Base-by-base conservation (phyloP, 2,113 vertebrate genomes). In the Campylomormyrus numenius region DNA sequence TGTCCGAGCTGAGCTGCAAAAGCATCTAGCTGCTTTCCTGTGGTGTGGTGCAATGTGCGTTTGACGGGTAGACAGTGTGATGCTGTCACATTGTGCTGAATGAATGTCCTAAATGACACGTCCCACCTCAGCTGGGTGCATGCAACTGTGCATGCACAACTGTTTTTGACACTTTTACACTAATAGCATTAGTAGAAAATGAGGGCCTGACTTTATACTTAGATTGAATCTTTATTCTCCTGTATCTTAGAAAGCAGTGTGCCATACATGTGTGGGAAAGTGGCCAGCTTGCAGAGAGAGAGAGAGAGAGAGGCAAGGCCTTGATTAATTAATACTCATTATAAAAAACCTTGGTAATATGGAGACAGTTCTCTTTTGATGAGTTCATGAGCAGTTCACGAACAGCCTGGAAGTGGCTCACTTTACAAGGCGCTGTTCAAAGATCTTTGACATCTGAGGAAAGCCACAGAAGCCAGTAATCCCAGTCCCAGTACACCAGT, bases 381-480 rank as follows among this genome's bases (percentile, higher is more conserved):
- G 97, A 97, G 97, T 98, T 99, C 97, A 97, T 97, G 97, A 98
- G 96, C 97, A 97, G 97, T 97, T 98, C 97, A 95, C 93, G 94
- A 94, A 94, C 96, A 95, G 96, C 95, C 94, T 94, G 96, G 96
- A 97, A 97, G 97, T 96, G 96, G 96, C 96, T 97, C 96, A 98
- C 97, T 98, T 99, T 98, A 97, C 97, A 97, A 98, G 96, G 96
- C 95, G 95, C 97, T 97, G 96, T 98, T 99, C 97, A 98, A 98
- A 98, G 98, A 99, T 99, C 97, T 98, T 95, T 96, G 97, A 98
- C 97, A 98, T 99, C 98, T 98, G 97, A 98, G 97, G 93, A 97
- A 97, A 98, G 97, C 97, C 96, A 95, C 97, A 95, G 95, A 98
- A 99, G 98, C 98, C 98, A 98, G 98, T 99, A 99, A 99, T 98